Conservation (phyloP, 1,140 invertebrate species). For the Rhyzopertha dominica region DNA sequence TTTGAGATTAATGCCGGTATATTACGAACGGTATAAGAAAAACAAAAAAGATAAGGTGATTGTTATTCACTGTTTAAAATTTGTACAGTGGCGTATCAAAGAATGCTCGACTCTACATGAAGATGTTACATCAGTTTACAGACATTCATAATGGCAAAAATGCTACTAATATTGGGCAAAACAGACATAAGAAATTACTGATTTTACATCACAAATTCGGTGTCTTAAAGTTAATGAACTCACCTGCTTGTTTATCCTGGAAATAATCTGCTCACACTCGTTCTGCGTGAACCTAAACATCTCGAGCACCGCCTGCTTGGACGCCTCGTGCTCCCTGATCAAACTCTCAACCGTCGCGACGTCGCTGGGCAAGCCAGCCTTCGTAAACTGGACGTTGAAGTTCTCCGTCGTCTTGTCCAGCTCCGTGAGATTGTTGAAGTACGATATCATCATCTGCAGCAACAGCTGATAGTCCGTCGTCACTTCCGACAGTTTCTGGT, state of each 20-base stretch:
- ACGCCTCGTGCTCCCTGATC: slow-evolving; percentile 56
- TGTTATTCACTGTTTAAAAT: too few relatives aligned
- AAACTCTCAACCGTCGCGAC: slow-evolving; percentile 49
- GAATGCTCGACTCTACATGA: too few relatives aligned
- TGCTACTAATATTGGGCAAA: too few relatives aligned
- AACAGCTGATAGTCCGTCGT: slow-evolving; percentile 69
- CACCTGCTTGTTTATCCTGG: slow-evolving; percentile 60
- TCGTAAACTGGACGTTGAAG: slow-evolving; percentile 22
- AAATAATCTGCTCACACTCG: slow-evolving; percentile 60
- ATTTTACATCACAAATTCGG: too few relatives aligned
- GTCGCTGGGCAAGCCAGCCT: slow-evolving; percentile 43
- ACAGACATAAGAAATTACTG: too few relatives aligned
- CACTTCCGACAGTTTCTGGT: slow-evolving; percentile 61
- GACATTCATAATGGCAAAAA: too few relatives aligned
- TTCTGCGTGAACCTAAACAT: slow-evolving; percentile 55
- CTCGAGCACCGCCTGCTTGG: slow-evolving; percentile 55
- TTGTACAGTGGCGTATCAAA: too few relatives aligned
- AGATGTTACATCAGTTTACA: too few relatives aligned
- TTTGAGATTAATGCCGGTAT: too few relatives aligned
- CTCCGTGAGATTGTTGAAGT: slow-evolving; percentile 65
- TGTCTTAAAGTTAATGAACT: slow-evolving; percentile 21
- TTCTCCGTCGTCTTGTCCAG: slow-evolving; percentile 47
- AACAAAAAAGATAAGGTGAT: too few relatives aligned
- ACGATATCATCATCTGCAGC: slow-evolving; percentile 64
- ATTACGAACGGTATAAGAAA: too few relatives aligned